phyloP scores from a whole-genome alignment of 2,797 vertebrate genomes.

The Bradypodion pumilum region DNA sequence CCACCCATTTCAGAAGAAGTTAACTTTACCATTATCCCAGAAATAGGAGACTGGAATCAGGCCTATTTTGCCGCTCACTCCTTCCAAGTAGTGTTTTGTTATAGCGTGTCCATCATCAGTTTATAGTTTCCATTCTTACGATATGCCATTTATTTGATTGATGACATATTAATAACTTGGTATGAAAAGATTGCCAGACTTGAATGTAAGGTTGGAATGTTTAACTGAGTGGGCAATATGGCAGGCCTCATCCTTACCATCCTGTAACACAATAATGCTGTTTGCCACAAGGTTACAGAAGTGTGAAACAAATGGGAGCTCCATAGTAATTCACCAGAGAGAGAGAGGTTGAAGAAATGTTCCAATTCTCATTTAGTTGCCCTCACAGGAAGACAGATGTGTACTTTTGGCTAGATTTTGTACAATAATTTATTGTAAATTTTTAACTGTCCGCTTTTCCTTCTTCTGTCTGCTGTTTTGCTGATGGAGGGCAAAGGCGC shows the following conservation, averaged over 20 bases:
- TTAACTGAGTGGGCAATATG: neutral
- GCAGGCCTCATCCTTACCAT: constrained; percentile 24
- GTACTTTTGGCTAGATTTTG: neutral
- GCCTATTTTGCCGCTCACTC: neutral
- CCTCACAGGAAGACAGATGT: neutral
- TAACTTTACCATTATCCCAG: neutral
- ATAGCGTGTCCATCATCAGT: neutral
- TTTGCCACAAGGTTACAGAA: neutral
- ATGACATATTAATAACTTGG: constrained; percentile 28
- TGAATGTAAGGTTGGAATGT: constrained; percentile 22
- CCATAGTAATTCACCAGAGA: neutral
- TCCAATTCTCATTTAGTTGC: neutral
- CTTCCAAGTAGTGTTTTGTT: neutral
- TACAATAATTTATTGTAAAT: neutral
- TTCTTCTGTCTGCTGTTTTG: neutral
- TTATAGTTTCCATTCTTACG: constrained; percentile 18
- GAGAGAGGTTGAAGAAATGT: neutral
- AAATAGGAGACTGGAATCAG: neutral
- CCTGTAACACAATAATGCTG: neutral
- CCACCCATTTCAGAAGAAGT: neutral
- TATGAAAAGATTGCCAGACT: constrained; percentile 27
- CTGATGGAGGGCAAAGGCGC: neutral
- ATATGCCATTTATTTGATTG: constrained; percentile 25
- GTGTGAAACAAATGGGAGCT: constrained; percentile 1
- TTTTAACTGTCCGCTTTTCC: neutral